phyloP scores from a whole-genome alignment of 2,888 invertebrate species.

The Pyrochroa serraticornis region DNA sequence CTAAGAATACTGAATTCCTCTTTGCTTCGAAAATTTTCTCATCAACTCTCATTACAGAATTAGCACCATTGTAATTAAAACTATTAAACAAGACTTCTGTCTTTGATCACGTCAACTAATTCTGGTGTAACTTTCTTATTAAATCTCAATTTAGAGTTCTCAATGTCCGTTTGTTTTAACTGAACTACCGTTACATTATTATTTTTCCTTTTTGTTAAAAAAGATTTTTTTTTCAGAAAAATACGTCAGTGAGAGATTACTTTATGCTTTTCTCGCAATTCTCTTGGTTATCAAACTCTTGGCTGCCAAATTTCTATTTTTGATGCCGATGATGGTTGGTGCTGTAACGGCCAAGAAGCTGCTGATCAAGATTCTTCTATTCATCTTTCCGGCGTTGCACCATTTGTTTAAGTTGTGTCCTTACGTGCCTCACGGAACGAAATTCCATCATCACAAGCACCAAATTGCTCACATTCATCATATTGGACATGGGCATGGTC shows the following conservation, averaged over 20 bases:
- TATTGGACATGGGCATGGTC: conserved; percentile 52
- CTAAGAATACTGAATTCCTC: background rate
- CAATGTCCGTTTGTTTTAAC: conserved; percentile 24
- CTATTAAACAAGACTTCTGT: too few species aligned
- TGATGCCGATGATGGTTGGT: conserved; percentile 78
- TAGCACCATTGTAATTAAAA: too few species aligned
- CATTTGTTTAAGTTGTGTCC: conserved; percentile 86
- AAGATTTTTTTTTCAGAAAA: conserved; percentile 72
- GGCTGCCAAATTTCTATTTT: conserved; percentile 79
- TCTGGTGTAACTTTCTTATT: too few species aligned
- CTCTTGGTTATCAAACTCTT: conserved; percentile 79
- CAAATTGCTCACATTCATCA: conserved; percentile 80
- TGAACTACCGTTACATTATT: too few species aligned
- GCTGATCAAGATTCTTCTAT: conserved; percentile 78
- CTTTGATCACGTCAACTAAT: too few species aligned
- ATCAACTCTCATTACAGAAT: too few species aligned
- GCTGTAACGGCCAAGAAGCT: conserved; percentile 84
- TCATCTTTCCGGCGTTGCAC: conserved; percentile 81
- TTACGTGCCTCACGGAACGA: conserved; percentile 77
- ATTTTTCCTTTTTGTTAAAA: too few species aligned
- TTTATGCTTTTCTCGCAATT: conserved; percentile 75
- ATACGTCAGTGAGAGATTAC: conserved; percentile 74
- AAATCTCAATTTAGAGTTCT: too few species aligned
- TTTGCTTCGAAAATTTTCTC: too few species aligned
- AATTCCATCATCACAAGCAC: conserved; percentile 83